Evolutionary conservation across 2,888 invertebrate species (phyloP).

Genomic region (Empis livida): DNA sequence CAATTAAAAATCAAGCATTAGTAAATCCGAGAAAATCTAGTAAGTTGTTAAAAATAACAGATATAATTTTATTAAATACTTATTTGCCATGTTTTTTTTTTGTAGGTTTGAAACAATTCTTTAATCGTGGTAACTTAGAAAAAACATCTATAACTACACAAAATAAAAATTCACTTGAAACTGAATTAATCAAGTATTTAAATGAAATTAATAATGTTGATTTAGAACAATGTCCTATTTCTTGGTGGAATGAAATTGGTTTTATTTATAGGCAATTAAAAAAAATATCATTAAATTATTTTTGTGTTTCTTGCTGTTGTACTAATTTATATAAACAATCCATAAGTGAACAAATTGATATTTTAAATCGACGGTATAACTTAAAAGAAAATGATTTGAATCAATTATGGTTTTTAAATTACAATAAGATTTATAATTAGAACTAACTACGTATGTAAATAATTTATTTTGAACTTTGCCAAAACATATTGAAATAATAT

Average conservation of each 20-base stretch:
- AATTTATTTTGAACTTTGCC: too few species aligned
- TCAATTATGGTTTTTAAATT: background rate
- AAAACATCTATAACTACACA: too few species aligned
- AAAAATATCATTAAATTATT: constrained; percentile 19
- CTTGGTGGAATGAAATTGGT: constrained; percentile 22
- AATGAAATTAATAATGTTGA: constrained; percentile 12
- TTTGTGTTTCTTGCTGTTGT: constrained; percentile 19
- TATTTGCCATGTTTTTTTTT: constrained; percentile 1
- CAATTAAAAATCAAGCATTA: constrained; percentile 5
- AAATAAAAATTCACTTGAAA: background rate
- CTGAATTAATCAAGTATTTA: background rate
- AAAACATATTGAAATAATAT: too few species aligned
- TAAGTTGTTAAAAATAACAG: constrained; percentile 3
- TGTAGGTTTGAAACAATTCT: constrained; percentile 19
- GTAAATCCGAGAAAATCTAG: constrained; percentile 12
- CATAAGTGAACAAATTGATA: background rate
- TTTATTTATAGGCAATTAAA: constrained; percentile 17
- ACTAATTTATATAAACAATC: constrained; percentile 13
- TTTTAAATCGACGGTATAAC: background rate
- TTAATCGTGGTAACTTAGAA: constrained; percentile 11
- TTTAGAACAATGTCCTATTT: constrained; percentile 22
- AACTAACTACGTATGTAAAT: too few species aligned
- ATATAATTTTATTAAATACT: background rate
- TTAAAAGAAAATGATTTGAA: background rate
- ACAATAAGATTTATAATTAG: background rate